Conservation (phyloP, 2,888 invertebrate species). For the Spialia ferax region DNA sequence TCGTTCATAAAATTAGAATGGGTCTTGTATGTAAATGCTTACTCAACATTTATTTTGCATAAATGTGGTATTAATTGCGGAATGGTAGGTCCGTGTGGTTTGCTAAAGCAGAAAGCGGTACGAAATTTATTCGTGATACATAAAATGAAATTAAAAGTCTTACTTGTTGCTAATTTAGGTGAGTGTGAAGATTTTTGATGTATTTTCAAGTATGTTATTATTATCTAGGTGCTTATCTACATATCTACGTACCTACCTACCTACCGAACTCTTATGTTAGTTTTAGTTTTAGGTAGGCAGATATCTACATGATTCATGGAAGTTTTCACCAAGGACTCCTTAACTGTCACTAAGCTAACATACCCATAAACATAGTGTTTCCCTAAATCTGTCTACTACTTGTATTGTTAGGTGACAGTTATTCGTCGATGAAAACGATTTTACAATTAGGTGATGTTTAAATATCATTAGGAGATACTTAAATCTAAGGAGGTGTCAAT, state of each 20-base stretch:
- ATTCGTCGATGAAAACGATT: no score
- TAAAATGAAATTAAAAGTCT: conserved; percentile 47
- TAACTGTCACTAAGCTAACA: no score
- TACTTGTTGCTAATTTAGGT: conserved; percentile 26
- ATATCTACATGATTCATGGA: no score
- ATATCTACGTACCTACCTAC: conserved; percentile 3
- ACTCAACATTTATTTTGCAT: conserved; percentile 61
- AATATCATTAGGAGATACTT: no score
- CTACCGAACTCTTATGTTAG: not conserved
- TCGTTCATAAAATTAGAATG: conserved; percentile 54
- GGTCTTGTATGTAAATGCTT: conserved; percentile 57
- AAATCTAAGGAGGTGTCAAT: no score
- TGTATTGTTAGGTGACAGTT: no score
- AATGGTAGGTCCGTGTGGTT: conserved; percentile 53
- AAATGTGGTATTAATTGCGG: conserved; percentile 67
- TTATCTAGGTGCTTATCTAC: no score
- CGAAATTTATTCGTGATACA: conserved; percentile 52
- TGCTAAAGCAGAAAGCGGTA: conserved; percentile 76
- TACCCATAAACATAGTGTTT: no score
- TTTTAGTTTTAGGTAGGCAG: no score
- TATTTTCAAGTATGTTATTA: conserved; percentile 15
- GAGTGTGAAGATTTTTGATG: not conserved
- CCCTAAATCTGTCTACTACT: no score
- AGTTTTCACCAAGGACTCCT: no score
- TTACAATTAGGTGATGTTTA: no score